phyloP scores from a whole-genome alignment of 2,113 vertebrate species.

The Platanista minor region DNA sequence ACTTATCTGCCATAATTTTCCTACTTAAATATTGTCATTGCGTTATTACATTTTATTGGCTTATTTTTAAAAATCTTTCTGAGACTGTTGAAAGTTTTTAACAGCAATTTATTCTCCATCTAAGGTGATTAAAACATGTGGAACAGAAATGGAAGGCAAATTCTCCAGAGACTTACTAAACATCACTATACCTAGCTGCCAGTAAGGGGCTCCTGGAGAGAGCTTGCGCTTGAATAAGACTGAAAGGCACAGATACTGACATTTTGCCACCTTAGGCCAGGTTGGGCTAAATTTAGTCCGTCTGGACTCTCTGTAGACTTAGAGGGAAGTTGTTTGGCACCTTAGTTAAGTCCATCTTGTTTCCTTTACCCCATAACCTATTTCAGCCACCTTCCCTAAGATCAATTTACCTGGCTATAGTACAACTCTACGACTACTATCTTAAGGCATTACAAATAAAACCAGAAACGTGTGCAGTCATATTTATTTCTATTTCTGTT shows the following conservation, averaged over 20 bases:
- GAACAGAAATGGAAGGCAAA: background rate
- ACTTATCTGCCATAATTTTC: slow-evolving; percentile 72
- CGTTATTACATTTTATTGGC: slow-evolving; percentile 59
- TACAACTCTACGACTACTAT: background rate
- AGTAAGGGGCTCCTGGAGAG: background rate
- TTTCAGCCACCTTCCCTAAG: background rate
- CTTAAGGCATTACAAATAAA: background rate
- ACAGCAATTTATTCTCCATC: slow-evolving; percentile 40
- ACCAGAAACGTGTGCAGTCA: background rate
- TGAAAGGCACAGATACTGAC: background rate
- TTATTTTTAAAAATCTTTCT: slow-evolving; percentile 52
- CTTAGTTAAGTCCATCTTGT: background rate
- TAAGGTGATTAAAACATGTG: slow-evolving; percentile 45
- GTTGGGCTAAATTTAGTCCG: background rate
- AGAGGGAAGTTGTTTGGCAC: accelerated
- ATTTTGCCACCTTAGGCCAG: background rate
- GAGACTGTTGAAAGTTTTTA: slow-evolving; percentile 33
- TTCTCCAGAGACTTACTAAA: background rate
- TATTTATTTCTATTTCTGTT: background rate
- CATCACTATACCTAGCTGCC: background rate
- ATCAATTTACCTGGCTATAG: background rate
- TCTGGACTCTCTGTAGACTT: background rate
- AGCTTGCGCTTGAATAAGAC: background rate
- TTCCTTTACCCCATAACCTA: background rate
- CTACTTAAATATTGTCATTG: slow-evolving; percentile 72